These are phyloP conservation scores for Xenus cinereus DNA, from an alignment of 2,113 vertebrate species.

Conservation along the genomic window DNA sequence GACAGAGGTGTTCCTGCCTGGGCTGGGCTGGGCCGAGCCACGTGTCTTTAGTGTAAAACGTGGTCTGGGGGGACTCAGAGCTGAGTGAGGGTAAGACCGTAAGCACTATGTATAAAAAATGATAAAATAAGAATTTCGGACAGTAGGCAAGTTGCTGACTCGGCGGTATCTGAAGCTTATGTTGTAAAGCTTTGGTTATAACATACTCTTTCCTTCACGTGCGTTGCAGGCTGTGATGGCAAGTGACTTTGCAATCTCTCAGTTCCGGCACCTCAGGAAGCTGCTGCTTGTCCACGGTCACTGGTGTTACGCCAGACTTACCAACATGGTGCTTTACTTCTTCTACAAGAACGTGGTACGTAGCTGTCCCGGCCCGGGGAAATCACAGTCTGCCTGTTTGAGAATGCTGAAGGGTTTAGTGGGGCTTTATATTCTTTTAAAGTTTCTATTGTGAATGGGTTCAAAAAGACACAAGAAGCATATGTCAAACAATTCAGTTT, in stretches of 20 bases:
- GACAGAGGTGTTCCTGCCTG: not conserved
- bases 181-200: not conserved
- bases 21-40: not conserved
- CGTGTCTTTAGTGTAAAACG: not conserved
- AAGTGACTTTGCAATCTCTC: conserved; percentile 84
- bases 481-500: not conserved
- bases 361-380: not conserved
- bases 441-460: not conserved
- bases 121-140: not conserved
- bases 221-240: conserved; percentile 80
- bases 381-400: not conserved
- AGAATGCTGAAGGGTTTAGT: not conserved
- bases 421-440: not conserved
- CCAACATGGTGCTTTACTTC: conserved; percentile 82
- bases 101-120: not conserved
- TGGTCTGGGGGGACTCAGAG: not conserved
- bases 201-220: not conserved
- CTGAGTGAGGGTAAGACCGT: not conserved
- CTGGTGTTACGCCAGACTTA: conserved; percentile 81
- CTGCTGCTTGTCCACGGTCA: conserved; percentile 83
- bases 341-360: conserved; percentile 87
- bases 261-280: conserved; percentile 79
- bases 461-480: not conserved
- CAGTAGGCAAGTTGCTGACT: not conserved
- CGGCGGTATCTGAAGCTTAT: not conserved